A percentile compares a stretch with the other conserved stretches of the same genome.
Conservation (phyloP, 2,113 vertebrate species). For the Bos javanicus region DNA sequence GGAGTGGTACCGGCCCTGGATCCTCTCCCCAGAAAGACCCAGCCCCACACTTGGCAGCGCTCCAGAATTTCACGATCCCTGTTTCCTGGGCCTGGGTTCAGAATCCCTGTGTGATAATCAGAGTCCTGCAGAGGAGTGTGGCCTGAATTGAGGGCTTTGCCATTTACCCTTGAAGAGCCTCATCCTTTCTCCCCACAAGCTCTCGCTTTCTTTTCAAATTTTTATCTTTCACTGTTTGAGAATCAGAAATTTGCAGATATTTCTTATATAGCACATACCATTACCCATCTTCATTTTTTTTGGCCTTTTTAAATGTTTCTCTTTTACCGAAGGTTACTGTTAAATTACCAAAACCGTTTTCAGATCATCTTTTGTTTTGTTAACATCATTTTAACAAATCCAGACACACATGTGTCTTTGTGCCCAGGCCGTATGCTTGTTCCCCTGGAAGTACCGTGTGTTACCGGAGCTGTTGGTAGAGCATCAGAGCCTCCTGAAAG, state of each 20-base stretch:
- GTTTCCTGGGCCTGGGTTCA: background rate
- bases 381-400: too few species aligned
- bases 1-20: accelerated
- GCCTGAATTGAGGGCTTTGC: background rate
- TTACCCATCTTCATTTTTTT: background rate
- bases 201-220: background rate
- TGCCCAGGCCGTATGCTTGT: too few species aligned
- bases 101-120: accelerated
- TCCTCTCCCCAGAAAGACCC: background rate
- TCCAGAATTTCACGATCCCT: accelerated
- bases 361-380: background rate
- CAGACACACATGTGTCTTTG: background rate
- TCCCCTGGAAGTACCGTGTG: background rate
- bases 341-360: background rate
- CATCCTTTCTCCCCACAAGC: background rate
- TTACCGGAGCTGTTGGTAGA: too few species aligned
- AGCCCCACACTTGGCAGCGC: accelerated
- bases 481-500: background rate
- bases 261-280: too few species aligned
- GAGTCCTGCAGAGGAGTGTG: too few species aligned
- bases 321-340: background rate
- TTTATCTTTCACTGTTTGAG: background rate
- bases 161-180: background rate
- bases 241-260: background rate
- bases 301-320: background rate